phyloP scores from a whole-genome alignment of 2,113 vertebrate species.

The Ceyx melanurus region DNA sequence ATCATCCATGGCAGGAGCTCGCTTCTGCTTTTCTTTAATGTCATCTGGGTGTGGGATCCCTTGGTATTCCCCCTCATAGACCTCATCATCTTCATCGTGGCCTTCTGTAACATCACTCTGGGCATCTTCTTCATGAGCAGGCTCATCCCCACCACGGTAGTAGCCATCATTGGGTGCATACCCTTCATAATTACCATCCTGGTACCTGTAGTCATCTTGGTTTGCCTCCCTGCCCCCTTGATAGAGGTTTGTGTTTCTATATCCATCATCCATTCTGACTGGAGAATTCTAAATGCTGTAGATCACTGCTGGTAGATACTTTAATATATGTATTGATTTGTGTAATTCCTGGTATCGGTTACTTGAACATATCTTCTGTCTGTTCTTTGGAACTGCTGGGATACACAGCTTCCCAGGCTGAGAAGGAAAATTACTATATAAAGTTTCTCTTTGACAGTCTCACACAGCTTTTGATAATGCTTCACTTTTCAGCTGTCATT shows the following conservation, averaged over 20 bases:
- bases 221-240: constrained; percentile 70
- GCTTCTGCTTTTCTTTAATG: constrained; percentile 82
- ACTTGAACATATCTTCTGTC: constrained; percentile 7
- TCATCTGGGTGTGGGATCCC: constrained; percentile 95
- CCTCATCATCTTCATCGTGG: constrained; percentile 92
- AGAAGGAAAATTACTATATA: neutral
- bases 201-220: constrained; percentile 76
- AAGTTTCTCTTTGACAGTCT: constrained; percentile 7
- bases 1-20: constrained; percentile 67
- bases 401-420: neutral
- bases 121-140: constrained; percentile 86
- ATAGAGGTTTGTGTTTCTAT: constrained; percentile 80
- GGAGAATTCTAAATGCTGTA: neutral
- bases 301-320: neutral
- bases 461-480: constrained; percentile 16
- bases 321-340: neutral
- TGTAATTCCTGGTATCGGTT: neutral
- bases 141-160: constrained; percentile 78
- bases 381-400: neutral
- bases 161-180: constrained; percentile 75
- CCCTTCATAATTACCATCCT: constrained; percentile 80
- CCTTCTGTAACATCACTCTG: constrained; percentile 94
- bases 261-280: constrained; percentile 82
- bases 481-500: constrained; percentile 34
- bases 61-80: constrained; percentile 98